Percentiles rank a stretch among this genome's conserved stretches.
These are phyloP conservation scores for Horisme vitalbata DNA, from an alignment of 2,888 invertebrate genomes.

Conservation along the genomic window DNA sequence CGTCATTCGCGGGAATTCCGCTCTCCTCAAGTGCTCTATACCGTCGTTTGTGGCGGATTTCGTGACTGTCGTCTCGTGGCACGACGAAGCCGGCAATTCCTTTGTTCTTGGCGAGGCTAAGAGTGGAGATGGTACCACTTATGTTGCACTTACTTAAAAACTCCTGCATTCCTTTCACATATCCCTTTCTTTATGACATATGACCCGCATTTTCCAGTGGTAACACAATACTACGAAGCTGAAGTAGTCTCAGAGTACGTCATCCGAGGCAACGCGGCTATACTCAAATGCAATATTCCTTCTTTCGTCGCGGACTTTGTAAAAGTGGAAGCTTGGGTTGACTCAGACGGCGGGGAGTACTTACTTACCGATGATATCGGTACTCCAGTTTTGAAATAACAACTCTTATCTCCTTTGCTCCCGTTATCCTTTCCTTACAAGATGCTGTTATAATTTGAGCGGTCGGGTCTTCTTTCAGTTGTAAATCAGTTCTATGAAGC, in stretches of 20 bases:
- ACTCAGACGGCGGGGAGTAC: slow-evolving; percentile 86
- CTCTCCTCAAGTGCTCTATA: slow-evolving; percentile 93
- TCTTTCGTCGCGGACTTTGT: slow-evolving; percentile 96
- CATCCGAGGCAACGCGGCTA: slow-evolving; percentile 93
- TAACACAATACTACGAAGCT: slow-evolving; percentile 94
- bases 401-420: slow-evolving; percentile 25
- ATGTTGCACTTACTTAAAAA: slow-evolving; percentile 19
- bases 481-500: slow-evolving; percentile 95
- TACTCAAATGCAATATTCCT: slow-evolving; percentile 94
- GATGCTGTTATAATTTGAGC: slow-evolving; percentile 18
- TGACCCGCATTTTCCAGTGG: slow-evolving; percentile 83
- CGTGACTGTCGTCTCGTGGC: slow-evolving; percentile 93
- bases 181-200: slow-evolving; percentile 24
- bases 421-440: slow-evolving; percentile 23
- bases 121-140: slow-evolving; percentile 62
- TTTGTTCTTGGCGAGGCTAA: slow-evolving; percentile 59
- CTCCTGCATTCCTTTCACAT: slow-evolving; percentile 23
- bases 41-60: slow-evolving; percentile 97
- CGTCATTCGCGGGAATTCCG: slow-evolving; percentile 94
- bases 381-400: slow-evolving; percentile 60
- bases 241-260: slow-evolving; percentile 95
- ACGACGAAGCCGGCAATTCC: slow-evolving; percentile 88
- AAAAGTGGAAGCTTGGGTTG: slow-evolving; percentile 92
- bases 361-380: slow-evolving; percentile 88
- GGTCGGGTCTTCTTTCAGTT: slow-evolving; percentile 54